These are phyloP conservation scores for Rissa tridactyla DNA, from an alignment of 2,113 vertebrate genomes.

Conservation along the genomic window DNA sequence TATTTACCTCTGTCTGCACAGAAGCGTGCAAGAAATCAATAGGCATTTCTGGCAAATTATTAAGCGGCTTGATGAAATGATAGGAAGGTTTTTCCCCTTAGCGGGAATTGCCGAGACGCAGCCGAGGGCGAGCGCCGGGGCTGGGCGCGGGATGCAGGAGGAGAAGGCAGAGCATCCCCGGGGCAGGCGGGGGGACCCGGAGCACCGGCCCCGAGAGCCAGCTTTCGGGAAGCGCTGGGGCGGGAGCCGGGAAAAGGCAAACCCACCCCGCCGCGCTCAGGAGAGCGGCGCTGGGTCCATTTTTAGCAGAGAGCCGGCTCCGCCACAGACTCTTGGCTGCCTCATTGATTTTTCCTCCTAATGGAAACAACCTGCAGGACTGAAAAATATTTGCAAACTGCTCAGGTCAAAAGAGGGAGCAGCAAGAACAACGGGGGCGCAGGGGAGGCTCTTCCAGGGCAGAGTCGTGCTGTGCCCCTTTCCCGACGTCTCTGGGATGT, in stretches of 20 bases:
- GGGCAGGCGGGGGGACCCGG: neutral
- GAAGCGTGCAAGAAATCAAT: constrained; percentile 59
- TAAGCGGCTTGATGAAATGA: neutral
- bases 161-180: neutral
- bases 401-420: constrained; percentile 54
- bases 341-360: constrained; percentile 63
- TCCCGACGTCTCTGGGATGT: neutral
- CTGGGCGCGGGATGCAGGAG: neutral
- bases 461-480: neutral
- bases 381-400: constrained; percentile 67
- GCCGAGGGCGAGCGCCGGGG: neutral
- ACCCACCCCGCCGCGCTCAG: neutral
- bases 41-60: constrained; percentile 56
- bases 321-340: constrained; percentile 54
- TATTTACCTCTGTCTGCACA: constrained; percentile 64
- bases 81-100: constrained; percentile 19
- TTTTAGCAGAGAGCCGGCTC: constrained; percentile 41
- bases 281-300: neutral
- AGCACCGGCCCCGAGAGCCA: rapidly evolving
- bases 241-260: neutral
- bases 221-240: neutral
- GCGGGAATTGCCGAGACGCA: neutral
- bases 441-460: constrained; percentile 4
- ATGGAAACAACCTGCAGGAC: constrained; percentile 68
- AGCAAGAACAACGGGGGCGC: constrained; percentile 5